phyloP scores from a whole-genome alignment of 2,888 invertebrate genomes.

The Scaptomyza cyrtandrae region DNA sequence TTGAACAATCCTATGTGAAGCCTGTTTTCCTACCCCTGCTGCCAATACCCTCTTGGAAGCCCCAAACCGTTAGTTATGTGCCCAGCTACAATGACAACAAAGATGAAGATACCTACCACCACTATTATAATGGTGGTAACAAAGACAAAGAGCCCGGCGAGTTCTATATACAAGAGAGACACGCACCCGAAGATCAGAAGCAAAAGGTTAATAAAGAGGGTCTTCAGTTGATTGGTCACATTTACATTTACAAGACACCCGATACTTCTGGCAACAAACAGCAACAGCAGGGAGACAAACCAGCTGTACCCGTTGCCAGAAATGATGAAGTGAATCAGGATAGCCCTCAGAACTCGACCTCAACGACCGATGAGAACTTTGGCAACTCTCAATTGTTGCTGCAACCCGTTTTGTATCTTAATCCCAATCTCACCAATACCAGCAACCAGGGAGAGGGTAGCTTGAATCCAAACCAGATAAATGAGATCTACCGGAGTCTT shows the following conservation, averaged over 20 bases:
- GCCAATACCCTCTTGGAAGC: constrained; percentile 60
- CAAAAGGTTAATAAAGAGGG: constrained; percentile 3
- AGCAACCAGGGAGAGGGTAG: constrained; percentile 4
- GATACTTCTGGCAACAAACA: neutral
- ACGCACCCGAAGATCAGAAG: neutral
- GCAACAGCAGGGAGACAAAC: neutral
- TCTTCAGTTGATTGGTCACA: constrained; percentile 46
- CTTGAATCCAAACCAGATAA: constrained; percentile 24
- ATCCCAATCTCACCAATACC: neutral
- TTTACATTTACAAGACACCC: constrained; percentile 38
- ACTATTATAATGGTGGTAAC: neutral
- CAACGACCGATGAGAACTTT: constrained; percentile 14
- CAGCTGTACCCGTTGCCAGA: neutral
- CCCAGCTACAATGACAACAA: neutral
- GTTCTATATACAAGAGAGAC: constrained; percentile 25
- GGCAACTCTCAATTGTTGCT: constrained; percentile 41
- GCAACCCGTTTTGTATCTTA: constrained; percentile 42
- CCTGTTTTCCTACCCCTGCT: constrained; percentile 33
- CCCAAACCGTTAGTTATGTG: neutral
- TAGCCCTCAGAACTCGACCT: neutral
- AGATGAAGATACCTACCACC: constrained; percentile 1
- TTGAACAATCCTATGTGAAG: neutral
- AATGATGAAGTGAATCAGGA: neutral
- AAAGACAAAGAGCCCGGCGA: neutral
- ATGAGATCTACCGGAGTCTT: constrained; percentile 35